Conservation (phyloP, 1,140 invertebrate genomes). For the Parasteatoda tepidariorum region DNA sequence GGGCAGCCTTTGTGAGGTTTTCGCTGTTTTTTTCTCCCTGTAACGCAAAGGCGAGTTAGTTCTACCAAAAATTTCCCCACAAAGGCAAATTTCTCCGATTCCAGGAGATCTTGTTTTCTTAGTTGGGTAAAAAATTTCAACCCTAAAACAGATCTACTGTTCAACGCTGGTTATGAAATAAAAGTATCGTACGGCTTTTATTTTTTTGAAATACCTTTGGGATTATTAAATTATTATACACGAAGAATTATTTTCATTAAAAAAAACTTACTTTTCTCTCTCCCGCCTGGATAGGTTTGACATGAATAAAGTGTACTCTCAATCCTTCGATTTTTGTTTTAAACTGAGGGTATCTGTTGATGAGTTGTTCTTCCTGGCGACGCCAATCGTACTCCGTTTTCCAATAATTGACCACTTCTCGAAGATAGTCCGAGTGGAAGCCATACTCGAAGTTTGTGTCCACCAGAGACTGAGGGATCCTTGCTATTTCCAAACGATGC, state of each 20-base stretch:
- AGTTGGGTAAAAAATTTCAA: too few species aligned
- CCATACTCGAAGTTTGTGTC: constrained; percentile 81
- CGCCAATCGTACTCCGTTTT: constrained; percentile 79
- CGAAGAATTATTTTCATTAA: not conserved
- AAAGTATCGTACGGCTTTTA: too few species aligned
- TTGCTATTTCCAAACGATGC: constrained; percentile 26
- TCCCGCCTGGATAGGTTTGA: constrained; percentile 66
- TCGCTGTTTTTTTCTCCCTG: too few species aligned
- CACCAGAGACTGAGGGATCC: constrained; percentile 72
- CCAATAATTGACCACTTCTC: constrained; percentile 82
- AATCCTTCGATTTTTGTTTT: constrained; percentile 76
- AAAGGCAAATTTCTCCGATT: too few species aligned
- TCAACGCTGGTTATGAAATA: too few species aligned
- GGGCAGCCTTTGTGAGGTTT: too few species aligned
- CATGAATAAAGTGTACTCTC: constrained; percentile 75
- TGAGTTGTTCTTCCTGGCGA: constrained; percentile 75
- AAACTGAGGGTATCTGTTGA: constrained; percentile 67
- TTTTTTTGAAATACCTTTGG: too few species aligned
- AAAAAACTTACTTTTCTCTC: not conserved
- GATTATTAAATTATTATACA: too few species aligned
- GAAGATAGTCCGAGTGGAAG: constrained; percentile 78
- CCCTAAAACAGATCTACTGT: too few species aligned
- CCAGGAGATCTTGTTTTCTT: too few species aligned
- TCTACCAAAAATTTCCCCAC: too few species aligned
- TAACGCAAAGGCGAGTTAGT: too few species aligned